Base-by-base conservation (phyloP, 2,797 vertebrate genomes). In the Oreortyx pictus region DNA sequence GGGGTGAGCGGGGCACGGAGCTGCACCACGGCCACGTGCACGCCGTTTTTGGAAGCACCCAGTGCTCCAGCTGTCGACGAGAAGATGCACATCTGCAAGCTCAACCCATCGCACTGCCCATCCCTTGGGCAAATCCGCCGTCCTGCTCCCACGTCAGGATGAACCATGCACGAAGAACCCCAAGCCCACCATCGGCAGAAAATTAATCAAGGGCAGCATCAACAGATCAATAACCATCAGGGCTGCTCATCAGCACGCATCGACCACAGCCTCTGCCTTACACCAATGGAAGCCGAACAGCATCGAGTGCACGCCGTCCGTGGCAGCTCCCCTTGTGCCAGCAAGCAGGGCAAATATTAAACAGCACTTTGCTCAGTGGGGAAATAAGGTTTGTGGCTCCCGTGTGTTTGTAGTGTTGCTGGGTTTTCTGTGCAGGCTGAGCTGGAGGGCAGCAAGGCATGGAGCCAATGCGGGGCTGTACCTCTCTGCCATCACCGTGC, bases 221-320 rank as follows among this genome's bases (percentile, higher is more conserved):
- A 87, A 90, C 91, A 82, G 62, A 93, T 95, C 96, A 71, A 96
- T 95, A 93, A 65, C 37, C 44, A 94, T 84, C 92, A 94, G 70
- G 12, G 18, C 27, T 43, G 39, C 61, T 41, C 61, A 62, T 22
- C 61, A 62, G 61, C 1, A 13, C 6, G 18, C 39, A 62, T 62
- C 39, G 18, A 43, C 39, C 39, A 9, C 39, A 5, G 61, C 61
- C 18, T 39, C 37, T 3, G 17, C 60, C 37, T 62, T 14, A 39
- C 61, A 14, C 61, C 19, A 1, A 62, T 7, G 17, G 39, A 62
- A 31, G 27, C 39, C 2, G 2, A 39, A 39, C n/a, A 59, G 56
- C n/a, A 3, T n/a, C 8, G 56, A 13, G 31, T 11, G 11, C 54
- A 33, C 19, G n/a, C n/a, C 56, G 12, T 33, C 56, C 18, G 17